A percentile compares a stretch with the other conserved stretches of the same genome.
These are phyloP conservation scores for Grapholita molesta DNA, from an alignment of 1,140 invertebrate genomes.

Conservation along the genomic window DNA sequence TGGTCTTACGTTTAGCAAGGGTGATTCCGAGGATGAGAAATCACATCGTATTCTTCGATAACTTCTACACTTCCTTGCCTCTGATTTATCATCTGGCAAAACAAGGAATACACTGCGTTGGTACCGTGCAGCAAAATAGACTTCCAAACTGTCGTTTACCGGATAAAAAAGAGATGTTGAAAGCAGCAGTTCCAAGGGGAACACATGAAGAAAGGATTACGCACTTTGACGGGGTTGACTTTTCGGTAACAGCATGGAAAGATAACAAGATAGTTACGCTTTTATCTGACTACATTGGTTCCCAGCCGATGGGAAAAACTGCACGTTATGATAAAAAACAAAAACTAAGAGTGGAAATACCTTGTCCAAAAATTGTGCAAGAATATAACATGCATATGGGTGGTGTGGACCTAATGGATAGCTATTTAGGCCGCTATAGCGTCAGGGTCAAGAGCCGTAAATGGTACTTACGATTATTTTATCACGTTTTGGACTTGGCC, in stretches of 20 bases:
- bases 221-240: slow-evolving; percentile 40
- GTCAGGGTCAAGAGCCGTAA: slow-evolving; percentile 48
- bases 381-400: slow-evolving; percentile 51
- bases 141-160: slow-evolving; percentile 43
- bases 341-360: slow-evolving; percentile 33
- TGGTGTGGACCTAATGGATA: slow-evolving; percentile 65
- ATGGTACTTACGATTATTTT: slow-evolving; percentile 50
- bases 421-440: slow-evolving; percentile 60
- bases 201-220: slow-evolving; percentile 43
- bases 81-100: slow-evolving; percentile 41
- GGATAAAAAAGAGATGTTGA: slow-evolving; percentile 45
- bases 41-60: slow-evolving; percentile 47
- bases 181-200: slow-evolving; percentile 45
- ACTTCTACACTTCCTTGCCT: slow-evolving; percentile 45
- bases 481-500: slow-evolving; percentile 44
- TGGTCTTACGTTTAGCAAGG: slow-evolving; percentile 36
- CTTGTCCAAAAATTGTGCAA: slow-evolving; percentile 35
- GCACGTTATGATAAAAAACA: slow-evolving; percentile 23
- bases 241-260: slow-evolving; percentile 39
- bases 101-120: slow-evolving; percentile 38
- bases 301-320: background rate
- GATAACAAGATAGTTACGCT: slow-evolving; percentile 24
- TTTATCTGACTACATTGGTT: slow-evolving; percentile 18
- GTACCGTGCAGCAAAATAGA: slow-evolving; percentile 43
- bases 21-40: slow-evolving; percentile 37